phyloP scores from a whole-genome alignment of 2,888 invertebrate genomes.

The Drosophila neotestacea region DNA sequence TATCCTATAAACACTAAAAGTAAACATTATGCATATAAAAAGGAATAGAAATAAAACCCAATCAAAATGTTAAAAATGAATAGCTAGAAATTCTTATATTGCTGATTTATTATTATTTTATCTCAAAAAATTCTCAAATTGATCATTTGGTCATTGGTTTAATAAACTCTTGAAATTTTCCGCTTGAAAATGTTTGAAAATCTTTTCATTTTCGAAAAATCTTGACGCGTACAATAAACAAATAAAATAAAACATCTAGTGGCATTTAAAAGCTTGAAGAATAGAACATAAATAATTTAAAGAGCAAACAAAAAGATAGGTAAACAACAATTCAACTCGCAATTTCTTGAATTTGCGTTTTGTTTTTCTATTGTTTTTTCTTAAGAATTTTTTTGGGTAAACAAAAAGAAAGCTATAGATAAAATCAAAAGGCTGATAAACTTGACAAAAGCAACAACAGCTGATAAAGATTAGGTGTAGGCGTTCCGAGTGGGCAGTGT shows the following conservation, averaged over 20 bases:
- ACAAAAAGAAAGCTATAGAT: conserved; percentile 29
- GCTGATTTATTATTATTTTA: neutral
- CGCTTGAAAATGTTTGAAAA: neutral
- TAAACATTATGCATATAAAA: no score
- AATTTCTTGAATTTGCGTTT: conserved; percentile 20
- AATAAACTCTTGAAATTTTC: neutral
- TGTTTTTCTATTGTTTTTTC: conserved; percentile 28
- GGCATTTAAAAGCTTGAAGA: conserved; percentile 12
- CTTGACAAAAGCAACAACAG: conserved; percentile 1
- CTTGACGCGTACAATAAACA: neutral
- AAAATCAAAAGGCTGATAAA: conserved; percentile 39
- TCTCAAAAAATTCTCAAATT: neutral
- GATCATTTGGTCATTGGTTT: neutral
- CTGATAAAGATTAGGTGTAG: conserved; percentile 33
- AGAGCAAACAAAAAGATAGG: conserved; percentile 17
- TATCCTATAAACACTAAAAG: conserved; percentile 4
- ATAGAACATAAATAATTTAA: conserved; percentile 25
- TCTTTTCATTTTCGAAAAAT: neutral
- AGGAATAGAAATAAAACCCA: no score
- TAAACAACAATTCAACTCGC: conserved; percentile 39
- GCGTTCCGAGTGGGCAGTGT: conserved; percentile 27
- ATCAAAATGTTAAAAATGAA: no score
- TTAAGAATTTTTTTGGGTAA: conserved; percentile 29
- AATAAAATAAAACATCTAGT: conserved; percentile 14
- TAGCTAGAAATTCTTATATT: no score